These are phyloP conservation scores for Leucoraja erinaceus DNA, from an alignment of 2,113 vertebrate species.

Conservation along the genomic window DNA sequence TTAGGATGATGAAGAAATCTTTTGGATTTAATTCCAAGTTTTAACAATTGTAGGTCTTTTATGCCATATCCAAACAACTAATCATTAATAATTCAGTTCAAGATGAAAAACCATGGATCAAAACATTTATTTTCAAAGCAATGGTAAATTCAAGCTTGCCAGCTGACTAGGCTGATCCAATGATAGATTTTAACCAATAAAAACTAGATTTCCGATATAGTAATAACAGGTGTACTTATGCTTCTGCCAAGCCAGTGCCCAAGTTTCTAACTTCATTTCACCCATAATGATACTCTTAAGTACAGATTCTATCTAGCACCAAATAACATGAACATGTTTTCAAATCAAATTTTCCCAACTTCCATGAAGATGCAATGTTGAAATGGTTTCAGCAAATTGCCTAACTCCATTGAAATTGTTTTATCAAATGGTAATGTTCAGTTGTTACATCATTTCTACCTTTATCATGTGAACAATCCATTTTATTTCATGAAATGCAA, in stretches of 20 bases:
- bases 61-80: neutral
- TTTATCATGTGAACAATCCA: slow-evolving; percentile 53
- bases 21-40: neutral
- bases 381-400: slow-evolving; percentile 43
- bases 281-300: slow-evolving; percentile 61
- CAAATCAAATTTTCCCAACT: slow-evolving; percentile 51
- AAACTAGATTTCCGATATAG: slow-evolving; percentile 56
- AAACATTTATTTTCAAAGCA: slow-evolving; percentile 32
- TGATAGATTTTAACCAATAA: slow-evolving; percentile 60
- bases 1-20: neutral
- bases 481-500: slow-evolving; percentile 56
- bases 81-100: slow-evolving; percentile 17
- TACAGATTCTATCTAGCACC: slow-evolving; percentile 52
- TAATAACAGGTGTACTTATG: slow-evolving; percentile 54
- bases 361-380: slow-evolving; percentile 44
- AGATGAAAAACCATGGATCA: slow-evolving; percentile 22
- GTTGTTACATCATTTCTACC: slow-evolving; percentile 47
- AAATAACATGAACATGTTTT: slow-evolving; percentile 45
- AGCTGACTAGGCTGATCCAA: slow-evolving; percentile 75
- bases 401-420: slow-evolving; percentile 44
- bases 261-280: slow-evolving; percentile 66
- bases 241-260: slow-evolving; percentile 55
- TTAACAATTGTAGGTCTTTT: neutral
- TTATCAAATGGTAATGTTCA: slow-evolving; percentile 3
- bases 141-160: slow-evolving; percentile 52